Conservation (phyloP, 1,140 invertebrate species). For the Pseudomyrmex cubaensis region DNA sequence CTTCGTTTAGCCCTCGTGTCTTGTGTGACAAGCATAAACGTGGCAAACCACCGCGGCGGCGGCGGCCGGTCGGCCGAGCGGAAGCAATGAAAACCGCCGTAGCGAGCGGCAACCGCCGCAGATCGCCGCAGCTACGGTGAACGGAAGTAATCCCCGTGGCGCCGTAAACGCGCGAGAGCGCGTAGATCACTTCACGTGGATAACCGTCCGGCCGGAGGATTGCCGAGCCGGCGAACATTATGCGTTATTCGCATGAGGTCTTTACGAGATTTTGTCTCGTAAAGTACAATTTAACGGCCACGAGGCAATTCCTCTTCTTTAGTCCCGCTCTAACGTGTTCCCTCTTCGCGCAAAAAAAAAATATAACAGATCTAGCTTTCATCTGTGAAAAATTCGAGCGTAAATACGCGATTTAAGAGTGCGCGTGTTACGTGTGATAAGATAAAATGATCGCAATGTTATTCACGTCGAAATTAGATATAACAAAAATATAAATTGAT, state of each 20-base stretch:
- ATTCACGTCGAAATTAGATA: too few relatives aligned
- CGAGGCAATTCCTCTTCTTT: constrained; percentile 5
- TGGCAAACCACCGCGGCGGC: constrained; percentile 14
- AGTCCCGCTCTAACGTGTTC: neutral
- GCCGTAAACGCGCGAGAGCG: constrained; percentile 52
- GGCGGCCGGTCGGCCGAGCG: neutral
- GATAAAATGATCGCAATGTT: too few relatives aligned
- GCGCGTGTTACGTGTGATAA: too few relatives aligned
- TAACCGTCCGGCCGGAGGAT: constrained; percentile 57
- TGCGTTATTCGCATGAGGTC: constrained; percentile 12
- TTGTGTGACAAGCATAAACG: constrained; percentile 58
- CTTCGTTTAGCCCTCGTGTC: constrained; percentile 38
- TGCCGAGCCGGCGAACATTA: constrained; percentile 18
- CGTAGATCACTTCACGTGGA: constrained; percentile 56
- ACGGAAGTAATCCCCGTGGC: constrained; percentile 62
- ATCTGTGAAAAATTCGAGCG: constrained; percentile 4
- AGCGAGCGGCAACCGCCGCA: constrained; percentile 28
- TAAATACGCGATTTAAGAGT: neutral
- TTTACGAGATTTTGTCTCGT: constrained; percentile 44
- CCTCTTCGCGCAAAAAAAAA: neutral
- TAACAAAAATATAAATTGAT: too few relatives aligned
- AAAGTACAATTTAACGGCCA: constrained; percentile 5
- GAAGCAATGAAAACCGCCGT: constrained; percentile 42
- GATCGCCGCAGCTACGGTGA: constrained; percentile 34
- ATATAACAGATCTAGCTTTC: neutral